Evolutionary conservation across 2,113 vertebrate species (phyloP), one percentile per base, ranked within the genome.

Genomic region (Myanophis thanlyinensis): DNA sequence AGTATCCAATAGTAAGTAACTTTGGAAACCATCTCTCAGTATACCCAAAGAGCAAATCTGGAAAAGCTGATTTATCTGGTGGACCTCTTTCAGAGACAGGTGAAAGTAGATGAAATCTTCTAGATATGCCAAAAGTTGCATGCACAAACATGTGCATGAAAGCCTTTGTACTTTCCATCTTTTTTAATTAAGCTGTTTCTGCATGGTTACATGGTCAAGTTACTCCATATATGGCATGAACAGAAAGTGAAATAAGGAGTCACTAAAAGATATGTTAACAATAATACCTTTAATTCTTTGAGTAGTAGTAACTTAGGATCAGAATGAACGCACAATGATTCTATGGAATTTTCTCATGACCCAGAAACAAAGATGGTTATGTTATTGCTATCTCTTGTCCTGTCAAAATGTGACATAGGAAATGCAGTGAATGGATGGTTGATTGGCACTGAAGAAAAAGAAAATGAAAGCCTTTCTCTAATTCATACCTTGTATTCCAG

Each of bases 291-390:
- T 86, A 44, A 86, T 49, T 86, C 12, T 47, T 86, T 87, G 48
- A 6, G 15, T 23, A 92, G 88, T 30, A n/a, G 13, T 85, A 46
- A 59, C 4, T 0, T 30, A 91, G 94, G 87, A 87, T 84, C 86
- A 88, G 44, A n/a, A 84, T 80, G 0, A 0, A 0, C 59, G 92
- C 89, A 80, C 10, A 48, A 88, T 1, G 0, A 0, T 44, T 40
- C 18, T 46, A 0, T 0, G 59, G 15, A 89, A 89, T 27, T 47
- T 89, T 25, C 87, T 88, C 8, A 53, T 87, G 30, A 40, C 7
- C n/a, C 15, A 53, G n/a, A 27, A 62, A 18, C 27, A 48, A 67
- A 67, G 56, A n/a, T 30, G 15, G 15, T 20, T 62, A 30, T 67
- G 27, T 44, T 67, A 0, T 62, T 47, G 88, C 27, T 89, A 20